phyloP scores from a whole-genome alignment of 1,140 invertebrate species.

The Aphaenogaster rudis region DNA sequence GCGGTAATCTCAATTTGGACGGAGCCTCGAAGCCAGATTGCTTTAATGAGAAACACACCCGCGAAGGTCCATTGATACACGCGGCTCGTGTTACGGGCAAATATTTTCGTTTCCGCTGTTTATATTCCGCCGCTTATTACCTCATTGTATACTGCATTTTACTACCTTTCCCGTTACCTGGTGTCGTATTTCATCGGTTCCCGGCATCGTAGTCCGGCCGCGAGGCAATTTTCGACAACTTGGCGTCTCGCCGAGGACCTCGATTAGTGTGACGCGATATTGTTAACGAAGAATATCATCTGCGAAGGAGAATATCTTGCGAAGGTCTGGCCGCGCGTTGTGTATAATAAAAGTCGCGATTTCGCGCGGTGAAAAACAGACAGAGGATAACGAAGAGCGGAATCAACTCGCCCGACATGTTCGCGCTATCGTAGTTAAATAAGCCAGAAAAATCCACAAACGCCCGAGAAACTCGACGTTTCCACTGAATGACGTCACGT shows the following conservation, averaged over 20 bases:
- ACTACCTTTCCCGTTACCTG: constrained; percentile 8
- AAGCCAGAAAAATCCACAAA: constrained; percentile 43
- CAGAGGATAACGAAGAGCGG: neutral
- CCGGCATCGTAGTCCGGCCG: neutral
- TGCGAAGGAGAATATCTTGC: constrained; percentile 4
- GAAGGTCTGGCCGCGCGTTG: neutral
- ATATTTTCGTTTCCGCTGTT: constrained; percentile 16
- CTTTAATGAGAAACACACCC: neutral
- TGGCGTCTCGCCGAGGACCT: constrained; percentile 49
- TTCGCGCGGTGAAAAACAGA: neutral
- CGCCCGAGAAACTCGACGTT: constrained; percentile 5
- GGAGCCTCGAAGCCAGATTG: neutral
- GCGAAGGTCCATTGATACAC: constrained; percentile 6
- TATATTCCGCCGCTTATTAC: neutral
- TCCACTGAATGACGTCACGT: constrained; percentile 23
- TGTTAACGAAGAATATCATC: constrained; percentile 56
- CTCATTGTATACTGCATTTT: constrained; percentile 32
- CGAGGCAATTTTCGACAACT: constrained; percentile 57
- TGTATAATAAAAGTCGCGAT: constrained; percentile 33
- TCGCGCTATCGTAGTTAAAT: constrained; percentile 18
- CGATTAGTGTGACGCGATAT: constrained; percentile 50
- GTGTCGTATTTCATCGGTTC: constrained; percentile 25
- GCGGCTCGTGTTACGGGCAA: neutral
- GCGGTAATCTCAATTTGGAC: constrained; percentile 14
- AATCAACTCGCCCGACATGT: neutral